These are phyloP conservation scores for Antennarius striatus DNA, from an alignment of 2,113 vertebrate species.

Conservation along the genomic window DNA sequence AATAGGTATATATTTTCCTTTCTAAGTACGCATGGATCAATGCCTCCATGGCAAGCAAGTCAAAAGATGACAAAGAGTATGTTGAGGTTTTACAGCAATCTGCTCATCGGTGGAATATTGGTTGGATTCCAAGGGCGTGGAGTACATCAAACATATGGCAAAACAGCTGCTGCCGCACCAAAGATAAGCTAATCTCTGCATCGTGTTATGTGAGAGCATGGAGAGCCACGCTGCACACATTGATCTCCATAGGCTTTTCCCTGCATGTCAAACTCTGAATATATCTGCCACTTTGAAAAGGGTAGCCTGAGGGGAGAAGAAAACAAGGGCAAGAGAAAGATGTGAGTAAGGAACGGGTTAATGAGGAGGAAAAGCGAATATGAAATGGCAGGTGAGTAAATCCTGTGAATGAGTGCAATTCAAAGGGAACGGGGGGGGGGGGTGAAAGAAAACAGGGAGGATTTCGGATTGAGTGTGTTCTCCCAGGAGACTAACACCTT, in stretches of 20 bases:
- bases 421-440: slow-evolving; percentile 8
- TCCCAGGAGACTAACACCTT: slow-evolving; percentile 56
- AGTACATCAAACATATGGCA: slow-evolving; percentile 64
- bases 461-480: slow-evolving; percentile 45
- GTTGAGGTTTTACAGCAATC: slow-evolving; percentile 57
- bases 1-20: slow-evolving; percentile 5
- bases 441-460: slow-evolving; percentile 41
- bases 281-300: slow-evolving; percentile 60
- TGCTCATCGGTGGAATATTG: slow-evolving; percentile 55
- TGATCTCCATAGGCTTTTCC: slow-evolving; percentile 66
- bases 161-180: slow-evolving; percentile 59
- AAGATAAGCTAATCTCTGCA: slow-evolving; percentile 69
- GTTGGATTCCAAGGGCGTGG: slow-evolving; percentile 48
- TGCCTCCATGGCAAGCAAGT: slow-evolving; percentile 33
- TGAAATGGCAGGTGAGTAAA: slow-evolving; percentile 47
- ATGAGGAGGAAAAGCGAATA: slow-evolving; percentile 31
- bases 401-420: slow-evolving; percentile 41
- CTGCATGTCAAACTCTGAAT: slow-evolving; percentile 59
- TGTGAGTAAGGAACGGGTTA: slow-evolving; percentile 44
- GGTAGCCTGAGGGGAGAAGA: slow-evolving; percentile 45
- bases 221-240: slow-evolving; percentile 59
- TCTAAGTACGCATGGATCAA: slow-evolving; percentile 10
- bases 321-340: slow-evolving; percentile 17
- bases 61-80: slow-evolving; percentile 50
- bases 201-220: slow-evolving; percentile 61